These are phyloP conservation scores for Litocranius walleri DNA, from an alignment of 2,113 vertebrate genomes.

Conservation along the genomic window DNA sequence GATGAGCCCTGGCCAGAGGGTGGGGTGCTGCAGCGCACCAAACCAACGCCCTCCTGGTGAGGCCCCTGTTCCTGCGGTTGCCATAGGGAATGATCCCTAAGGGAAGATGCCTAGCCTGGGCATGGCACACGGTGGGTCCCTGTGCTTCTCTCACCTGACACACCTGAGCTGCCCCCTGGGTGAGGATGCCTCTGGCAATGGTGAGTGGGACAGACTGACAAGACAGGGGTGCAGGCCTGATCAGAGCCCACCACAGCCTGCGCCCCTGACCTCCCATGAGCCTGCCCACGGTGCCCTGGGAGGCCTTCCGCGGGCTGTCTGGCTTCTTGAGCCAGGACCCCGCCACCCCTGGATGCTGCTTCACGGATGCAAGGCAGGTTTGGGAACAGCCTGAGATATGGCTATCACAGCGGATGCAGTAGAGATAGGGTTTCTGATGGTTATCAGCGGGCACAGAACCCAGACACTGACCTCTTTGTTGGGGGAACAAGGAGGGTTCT, in stretches of 20 bases:
- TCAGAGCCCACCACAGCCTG: background rate
- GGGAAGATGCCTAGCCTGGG: background rate
- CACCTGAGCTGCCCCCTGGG: background rate
- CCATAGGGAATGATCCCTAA: background rate
- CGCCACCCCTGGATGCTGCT: background rate
- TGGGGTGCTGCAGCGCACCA: rapidly evolving
- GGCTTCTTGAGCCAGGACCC: background rate
- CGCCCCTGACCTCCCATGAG: rapidly evolving
- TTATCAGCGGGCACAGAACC: conserved; percentile 38
- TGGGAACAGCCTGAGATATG: conserved; percentile 40
- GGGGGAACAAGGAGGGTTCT: conserved; percentile 72
- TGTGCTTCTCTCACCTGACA: background rate
- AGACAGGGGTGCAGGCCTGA: background rate
- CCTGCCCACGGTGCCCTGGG: background rate
- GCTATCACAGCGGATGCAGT: conserved; percentile 63
- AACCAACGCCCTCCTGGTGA: background rate
- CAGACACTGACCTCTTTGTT: conserved; percentile 84
- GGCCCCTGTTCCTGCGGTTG: background rate
- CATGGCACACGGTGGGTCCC: background rate
- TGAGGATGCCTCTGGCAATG: background rate
- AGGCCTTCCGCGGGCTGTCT: background rate
- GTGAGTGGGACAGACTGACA: no score
- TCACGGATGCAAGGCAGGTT: background rate
- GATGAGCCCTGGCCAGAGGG: background rate
- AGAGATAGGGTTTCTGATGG: conserved; percentile 82